Evolutionary conservation across 2,888 invertebrate genomes (phyloP), one percentile per base, ranked within the genome.

Genomic region (Heliconius ismenius): DNA sequence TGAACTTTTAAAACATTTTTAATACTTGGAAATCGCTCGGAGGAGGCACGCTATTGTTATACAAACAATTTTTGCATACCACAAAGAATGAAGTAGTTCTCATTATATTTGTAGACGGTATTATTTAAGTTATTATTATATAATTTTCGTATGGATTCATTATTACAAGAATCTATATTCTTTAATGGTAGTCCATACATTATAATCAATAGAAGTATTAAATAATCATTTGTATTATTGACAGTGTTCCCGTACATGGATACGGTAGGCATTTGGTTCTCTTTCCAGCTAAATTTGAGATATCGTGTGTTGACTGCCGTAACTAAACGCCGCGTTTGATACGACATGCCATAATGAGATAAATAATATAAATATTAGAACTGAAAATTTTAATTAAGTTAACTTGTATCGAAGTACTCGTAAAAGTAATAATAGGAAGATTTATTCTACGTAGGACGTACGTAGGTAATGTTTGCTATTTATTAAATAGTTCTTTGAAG

Each of bases 1-100:
- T 80, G 84, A 82, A 86, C 84, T 84, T 87, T 84, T 86, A 86
- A 86, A 84, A 83, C 82, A 81, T 84, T 84, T 82, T 81, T 82
- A 83, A 81, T 79, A 81, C 75, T 77, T 80, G 79, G 76, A 80
- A 79, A 79, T 82, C 79, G 77, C 80, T 81, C 78, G 69, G 39
- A 73, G 76, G 69, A 78, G 74, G 74, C 75, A 79, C 67, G 74
- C 76, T 68, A 74, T 79, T 72, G 74, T 77, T 80, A 76, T 75
- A 70, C 68, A 72, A 72, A 76, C 76, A 65, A 65, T 76, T 73
- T 73, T 73, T 79, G 73, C 76, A 68, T 76, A 76, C 74, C 70
- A 60, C 63, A 69, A 73, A 62, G 60, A 74, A 39, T 67, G 72
- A 64, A 73, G 39, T 73, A 73, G 26, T 60, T 26, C 67, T 43